Evolutionary conservation across 1,140 invertebrate species (phyloP), one percentile per base, ranked within the genome.

Genomic region (Alviniconcha marisindica): DNA sequence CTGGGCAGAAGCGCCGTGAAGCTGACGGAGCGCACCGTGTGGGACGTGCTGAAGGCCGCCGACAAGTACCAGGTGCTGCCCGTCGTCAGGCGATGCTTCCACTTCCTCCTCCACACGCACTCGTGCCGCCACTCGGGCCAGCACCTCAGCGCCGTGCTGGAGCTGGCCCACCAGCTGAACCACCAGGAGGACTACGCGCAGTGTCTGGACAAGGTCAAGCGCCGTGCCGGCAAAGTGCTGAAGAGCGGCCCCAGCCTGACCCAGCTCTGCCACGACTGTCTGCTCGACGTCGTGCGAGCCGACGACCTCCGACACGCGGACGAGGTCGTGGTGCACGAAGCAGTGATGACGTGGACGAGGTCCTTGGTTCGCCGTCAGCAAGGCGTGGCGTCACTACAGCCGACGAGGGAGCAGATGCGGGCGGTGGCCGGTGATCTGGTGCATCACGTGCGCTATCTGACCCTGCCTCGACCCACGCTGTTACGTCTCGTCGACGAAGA

Each of bases 21-120:
- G 51, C 77, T 79, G 51, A 54, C 44, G 18, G 77, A 79, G 3
- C 28, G 44, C 48, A 78, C n/a, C n/a, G 77, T 63, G 51, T 42
- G 77, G 77, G 31, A 78, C n/a, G 54, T 63, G 28, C 54, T 78
- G 36, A 3, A 60, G 12, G 36, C 56, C 28, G 51, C 77, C 28
- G 51, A 78, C 77, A 33, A 56, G 77, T 78, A 60, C 36, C 28
- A 60, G n/a, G 51, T 78, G 14, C 1, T 24, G 4, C 33, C 48
- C 0, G 28, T 78, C 28, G 54, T 63, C 48, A 31, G 15, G 7
- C 28, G n/a, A 3, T 78, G 77, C 54, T 63, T 78, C 77, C 48
- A 38, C 31, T 78, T 38, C 54, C 77, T 78, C n/a, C 51, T 60
- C 44, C 77, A 38, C 31, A 15, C n/a, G 3, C 77, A 78, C 31